phyloP scores from a whole-genome alignment of 2,888 invertebrate species.

The Lasioglossum pauxillum region DNA sequence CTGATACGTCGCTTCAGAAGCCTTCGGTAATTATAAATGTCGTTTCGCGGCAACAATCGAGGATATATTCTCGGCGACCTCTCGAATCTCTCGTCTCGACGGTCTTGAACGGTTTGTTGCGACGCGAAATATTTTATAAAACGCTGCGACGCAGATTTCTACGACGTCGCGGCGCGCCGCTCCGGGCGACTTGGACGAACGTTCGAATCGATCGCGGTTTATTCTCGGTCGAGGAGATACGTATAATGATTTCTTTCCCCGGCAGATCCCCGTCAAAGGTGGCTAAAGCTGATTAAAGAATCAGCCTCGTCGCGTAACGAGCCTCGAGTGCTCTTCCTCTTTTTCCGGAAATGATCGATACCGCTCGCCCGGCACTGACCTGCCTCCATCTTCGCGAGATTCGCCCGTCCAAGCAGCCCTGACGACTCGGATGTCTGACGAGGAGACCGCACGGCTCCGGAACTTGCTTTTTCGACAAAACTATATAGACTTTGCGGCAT shows the following conservation, averaged over 20 bases:
- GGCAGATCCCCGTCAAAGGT: conserved; percentile 31
- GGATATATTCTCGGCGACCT: not conserved
- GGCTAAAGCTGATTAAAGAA: conserved; percentile 43
- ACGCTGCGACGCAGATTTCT: not conserved
- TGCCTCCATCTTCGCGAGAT: conserved; percentile 65
- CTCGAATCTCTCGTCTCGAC: not conserved
- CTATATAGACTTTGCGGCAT: no score
- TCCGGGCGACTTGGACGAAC: not conserved
- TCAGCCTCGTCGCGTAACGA: conserved; percentile 56
- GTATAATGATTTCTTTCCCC: conserved; percentile 41
- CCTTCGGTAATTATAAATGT: not conserved
- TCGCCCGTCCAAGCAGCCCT: conserved; percentile 40
- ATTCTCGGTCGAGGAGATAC: conserved; percentile 25
- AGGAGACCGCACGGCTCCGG: no score
- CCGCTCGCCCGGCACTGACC: conserved; percentile 66
- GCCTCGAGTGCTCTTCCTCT: conserved; percentile 46
- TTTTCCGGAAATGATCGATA: conserved; percentile 66
- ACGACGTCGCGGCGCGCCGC: not conserved
- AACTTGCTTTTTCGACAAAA: not conserved
- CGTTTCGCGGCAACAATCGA: not conserved
- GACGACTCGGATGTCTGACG: not conserved
- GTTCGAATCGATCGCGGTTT: conserved; percentile 17
- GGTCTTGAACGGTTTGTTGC: not conserved
- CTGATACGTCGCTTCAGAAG: not conserved
- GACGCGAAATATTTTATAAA: conserved; percentile 4